These are phyloP conservation scores for Piliocolobus tephrosceles DNA, from an alignment of 2,113 vertebrate genomes.

Conservation along the genomic window DNA sequence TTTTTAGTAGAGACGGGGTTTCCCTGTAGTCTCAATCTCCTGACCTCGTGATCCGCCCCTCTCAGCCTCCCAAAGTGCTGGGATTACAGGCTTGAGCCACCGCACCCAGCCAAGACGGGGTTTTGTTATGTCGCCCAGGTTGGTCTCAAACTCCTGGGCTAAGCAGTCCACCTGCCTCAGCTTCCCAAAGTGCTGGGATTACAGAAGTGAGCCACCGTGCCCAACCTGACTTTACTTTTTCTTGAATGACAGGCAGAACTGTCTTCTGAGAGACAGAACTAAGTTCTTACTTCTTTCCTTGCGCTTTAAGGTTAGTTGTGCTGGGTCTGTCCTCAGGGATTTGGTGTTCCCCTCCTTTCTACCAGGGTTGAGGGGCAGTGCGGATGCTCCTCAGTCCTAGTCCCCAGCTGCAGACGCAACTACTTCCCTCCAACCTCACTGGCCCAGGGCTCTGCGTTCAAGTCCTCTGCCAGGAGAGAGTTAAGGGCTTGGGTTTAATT, in stretches of 20 bases:
- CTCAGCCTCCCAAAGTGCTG: no score
- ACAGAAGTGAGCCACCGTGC: no score
- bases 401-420: no score
- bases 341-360: not conserved
- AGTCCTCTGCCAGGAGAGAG: constrained; percentile 75
- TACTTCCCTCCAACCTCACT: not conserved
- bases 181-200: no score
- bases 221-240: not conserved
- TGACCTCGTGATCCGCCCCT: no score
- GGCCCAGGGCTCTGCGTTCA: constrained; percentile 47
- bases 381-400: fast-evolving
- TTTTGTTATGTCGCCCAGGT: no score
- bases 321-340: not conserved
- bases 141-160: no score
- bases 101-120: no score
- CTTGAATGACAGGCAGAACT: not conserved
- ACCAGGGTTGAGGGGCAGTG: not conserved
- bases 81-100: no score
- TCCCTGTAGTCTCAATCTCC: no score
- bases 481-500: constrained; percentile 83
- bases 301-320: fast-evolving
- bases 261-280: not conserved
- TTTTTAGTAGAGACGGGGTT: no score
- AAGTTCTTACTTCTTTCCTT: not conserved
- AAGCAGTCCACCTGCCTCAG: no score